Percentiles rank a stretch among this genome's conserved stretches.
Conservation (phyloP, 2,797 vertebrate species). For the Coracias cyanogaster region DNA sequence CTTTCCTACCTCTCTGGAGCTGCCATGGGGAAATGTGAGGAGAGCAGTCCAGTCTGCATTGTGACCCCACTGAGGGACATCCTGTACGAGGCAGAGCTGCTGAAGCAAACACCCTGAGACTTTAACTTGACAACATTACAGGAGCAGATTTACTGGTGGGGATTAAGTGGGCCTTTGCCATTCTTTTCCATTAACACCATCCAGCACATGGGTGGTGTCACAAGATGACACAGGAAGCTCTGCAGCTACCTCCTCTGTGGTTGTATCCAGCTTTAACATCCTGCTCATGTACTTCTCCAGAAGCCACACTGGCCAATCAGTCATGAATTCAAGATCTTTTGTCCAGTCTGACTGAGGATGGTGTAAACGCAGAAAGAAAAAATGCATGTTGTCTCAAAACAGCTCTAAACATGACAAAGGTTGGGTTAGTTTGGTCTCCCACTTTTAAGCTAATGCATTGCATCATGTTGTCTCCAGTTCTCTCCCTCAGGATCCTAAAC, state of each 20-base stretch:
- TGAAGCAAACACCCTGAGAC: not conserved
- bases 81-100: not conserved
- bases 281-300: not conserved
- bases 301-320: not conserved
- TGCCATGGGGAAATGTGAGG: not conserved
- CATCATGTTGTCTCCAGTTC: not conserved
- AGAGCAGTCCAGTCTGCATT: not conserved
- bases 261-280: not conserved
- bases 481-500: not conserved
- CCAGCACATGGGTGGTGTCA: not conserved
- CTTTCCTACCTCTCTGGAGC: not conserved
- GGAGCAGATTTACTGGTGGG: not conserved
- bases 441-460: not conserved
- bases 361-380: not conserved
- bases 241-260: not conserved
- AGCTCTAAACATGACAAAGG: not conserved
- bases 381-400: not conserved
- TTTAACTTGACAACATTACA: not conserved
- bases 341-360: not conserved
- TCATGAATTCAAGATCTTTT: not conserved
- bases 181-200: constrained; percentile 34
- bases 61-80: not conserved
- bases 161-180: constrained; percentile 17
- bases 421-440: not conserved
- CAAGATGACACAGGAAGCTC: not conserved